phyloP scores from a whole-genome alignment of 2,888 invertebrate genomes.

The Agonum fuliginosum region DNA sequence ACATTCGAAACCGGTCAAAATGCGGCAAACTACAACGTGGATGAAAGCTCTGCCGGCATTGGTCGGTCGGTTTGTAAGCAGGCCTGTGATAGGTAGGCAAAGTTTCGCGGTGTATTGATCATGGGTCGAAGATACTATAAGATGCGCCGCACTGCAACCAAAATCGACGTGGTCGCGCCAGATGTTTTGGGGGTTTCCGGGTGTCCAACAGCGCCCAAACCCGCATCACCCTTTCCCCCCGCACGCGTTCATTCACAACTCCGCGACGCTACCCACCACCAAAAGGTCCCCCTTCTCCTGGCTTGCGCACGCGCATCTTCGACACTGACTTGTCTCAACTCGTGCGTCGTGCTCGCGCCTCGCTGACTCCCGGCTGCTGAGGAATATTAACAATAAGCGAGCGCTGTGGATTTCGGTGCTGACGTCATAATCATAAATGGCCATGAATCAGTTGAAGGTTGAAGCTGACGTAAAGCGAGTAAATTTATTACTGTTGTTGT shows the following conservation, averaged over 20 bases:
- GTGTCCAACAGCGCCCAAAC: conserved; percentile 39
- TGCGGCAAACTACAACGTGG: conserved; percentile 51
- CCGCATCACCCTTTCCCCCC: background rate
- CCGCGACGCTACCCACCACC: conserved; percentile 17
- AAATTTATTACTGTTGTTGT: conserved; percentile 50
- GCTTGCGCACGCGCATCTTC: background rate
- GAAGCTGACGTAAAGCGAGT: conserved; percentile 49
- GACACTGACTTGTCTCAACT: conserved; percentile 1
- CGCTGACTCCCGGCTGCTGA: background rate
- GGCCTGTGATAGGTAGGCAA: background rate
- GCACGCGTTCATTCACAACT: conserved; percentile 57
- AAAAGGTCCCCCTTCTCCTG: background rate
- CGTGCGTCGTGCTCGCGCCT: background rate
- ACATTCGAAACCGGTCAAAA: conserved; percentile 53
- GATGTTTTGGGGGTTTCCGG: conserved; percentile 58
- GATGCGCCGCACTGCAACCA: conserved; percentile 49
- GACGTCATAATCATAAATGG: conserved; percentile 57
- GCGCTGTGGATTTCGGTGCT: conserved; percentile 44
- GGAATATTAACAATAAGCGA: conserved; percentile 51
- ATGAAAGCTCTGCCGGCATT: conserved; percentile 28
- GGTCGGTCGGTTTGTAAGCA: conserved; percentile 24
- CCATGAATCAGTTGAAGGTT: conserved; percentile 58
- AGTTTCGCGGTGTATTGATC: conserved; percentile 53
- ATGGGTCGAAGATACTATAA: conserved; percentile 47
- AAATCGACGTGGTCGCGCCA: conserved; percentile 47